These are phyloP conservation scores for Drosophila eugracilis DNA, from an alignment of 1,140 invertebrate genomes.

Conservation along the genomic window DNA sequence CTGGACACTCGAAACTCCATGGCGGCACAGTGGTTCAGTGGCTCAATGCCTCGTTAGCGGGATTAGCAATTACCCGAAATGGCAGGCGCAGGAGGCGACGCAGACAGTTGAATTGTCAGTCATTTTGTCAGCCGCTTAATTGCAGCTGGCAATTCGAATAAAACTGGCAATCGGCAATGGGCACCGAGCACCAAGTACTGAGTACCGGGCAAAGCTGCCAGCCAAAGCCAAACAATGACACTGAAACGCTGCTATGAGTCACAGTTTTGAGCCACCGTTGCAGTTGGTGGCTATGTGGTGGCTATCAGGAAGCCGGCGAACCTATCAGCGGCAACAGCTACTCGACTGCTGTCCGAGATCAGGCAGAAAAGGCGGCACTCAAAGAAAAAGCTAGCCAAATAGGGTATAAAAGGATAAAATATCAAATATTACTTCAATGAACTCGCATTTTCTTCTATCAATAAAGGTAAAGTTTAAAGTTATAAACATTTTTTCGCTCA, in stretches of 20 bases:
- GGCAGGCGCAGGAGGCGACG: constrained; percentile 37
- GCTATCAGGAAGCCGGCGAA: constrained; percentile 62
- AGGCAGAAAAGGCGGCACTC: constrained; percentile 9
- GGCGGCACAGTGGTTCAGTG: constrained; percentile 8
- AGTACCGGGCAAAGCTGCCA: constrained; percentile 50
- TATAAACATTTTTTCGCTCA: not conserved
- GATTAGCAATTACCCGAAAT: constrained; percentile 80
- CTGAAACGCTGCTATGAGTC: constrained; percentile 66
- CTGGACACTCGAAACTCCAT: constrained; percentile 50
- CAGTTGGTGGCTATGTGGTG: constrained; percentile 6
- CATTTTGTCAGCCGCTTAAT: constrained; percentile 82
- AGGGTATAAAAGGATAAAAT: too few species aligned
- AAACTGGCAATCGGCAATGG: constrained; percentile 39
- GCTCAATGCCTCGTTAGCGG: constrained; percentile 75
- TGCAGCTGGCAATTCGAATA: constrained; percentile 73
- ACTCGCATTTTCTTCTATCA: too few species aligned
- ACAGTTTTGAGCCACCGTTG: constrained; percentile 48
- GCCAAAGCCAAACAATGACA: constrained; percentile 75
- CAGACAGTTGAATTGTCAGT: constrained; percentile 70
- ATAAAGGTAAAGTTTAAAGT: too few species aligned
- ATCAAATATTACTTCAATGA: not conserved
- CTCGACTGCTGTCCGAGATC: constrained; percentile 29
- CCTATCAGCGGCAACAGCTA: constrained; percentile 53
- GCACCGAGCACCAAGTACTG: constrained; percentile 16
- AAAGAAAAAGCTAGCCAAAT: not conserved